Percentiles rank a stretch among this genome's conserved stretches.
Conservation (phyloP, 2,113 vertebrate species). For the Plecturocebus donacophilus region DNA sequence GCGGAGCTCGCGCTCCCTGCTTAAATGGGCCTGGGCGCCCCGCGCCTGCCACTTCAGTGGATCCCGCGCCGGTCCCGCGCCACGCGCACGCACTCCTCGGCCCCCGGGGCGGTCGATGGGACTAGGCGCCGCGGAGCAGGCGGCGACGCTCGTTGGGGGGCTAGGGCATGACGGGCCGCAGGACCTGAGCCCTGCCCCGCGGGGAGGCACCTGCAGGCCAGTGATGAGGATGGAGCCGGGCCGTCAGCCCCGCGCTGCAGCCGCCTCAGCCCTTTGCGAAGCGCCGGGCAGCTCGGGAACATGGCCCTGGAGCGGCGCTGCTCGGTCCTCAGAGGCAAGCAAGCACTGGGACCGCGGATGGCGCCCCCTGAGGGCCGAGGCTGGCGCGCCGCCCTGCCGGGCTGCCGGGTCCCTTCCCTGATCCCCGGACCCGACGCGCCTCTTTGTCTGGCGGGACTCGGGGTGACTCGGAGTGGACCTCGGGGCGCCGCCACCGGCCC, state of each 20-base stretch:
- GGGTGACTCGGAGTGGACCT: not conserved
- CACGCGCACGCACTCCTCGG: no score
- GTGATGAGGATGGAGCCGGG: slow-evolving; percentile 40
- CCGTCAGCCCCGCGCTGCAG: slow-evolving; percentile 43
- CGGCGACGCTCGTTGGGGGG: no score
- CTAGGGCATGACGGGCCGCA: no score
- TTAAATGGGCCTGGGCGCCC: no score
- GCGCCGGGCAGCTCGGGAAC: slow-evolving; percentile 48
- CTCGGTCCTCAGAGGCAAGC: slow-evolving; percentile 86
- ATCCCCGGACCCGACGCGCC: not conserved
- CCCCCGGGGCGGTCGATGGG: no score
- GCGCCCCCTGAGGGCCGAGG: slow-evolving; percentile 70
- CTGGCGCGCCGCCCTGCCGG: not conserved
- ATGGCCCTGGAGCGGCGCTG: slow-evolving; percentile 84
- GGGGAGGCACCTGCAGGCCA: not conserved
- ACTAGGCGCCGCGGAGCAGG: no score
- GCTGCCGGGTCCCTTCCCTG: not conserved
- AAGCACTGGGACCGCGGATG: slow-evolving; percentile 62
- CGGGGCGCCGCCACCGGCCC: not conserved
- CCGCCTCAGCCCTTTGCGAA: not conserved
- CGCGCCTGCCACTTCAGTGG: no score
- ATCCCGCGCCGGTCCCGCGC: no score
- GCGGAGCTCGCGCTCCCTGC: no score
- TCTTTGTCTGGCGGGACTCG: slow-evolving; percentile 57
- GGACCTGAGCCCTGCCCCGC: slow-evolving; percentile 44